phyloP scores from a whole-genome alignment of 2,888 invertebrate species.

The Lordiphosa andalusiaca region DNA sequence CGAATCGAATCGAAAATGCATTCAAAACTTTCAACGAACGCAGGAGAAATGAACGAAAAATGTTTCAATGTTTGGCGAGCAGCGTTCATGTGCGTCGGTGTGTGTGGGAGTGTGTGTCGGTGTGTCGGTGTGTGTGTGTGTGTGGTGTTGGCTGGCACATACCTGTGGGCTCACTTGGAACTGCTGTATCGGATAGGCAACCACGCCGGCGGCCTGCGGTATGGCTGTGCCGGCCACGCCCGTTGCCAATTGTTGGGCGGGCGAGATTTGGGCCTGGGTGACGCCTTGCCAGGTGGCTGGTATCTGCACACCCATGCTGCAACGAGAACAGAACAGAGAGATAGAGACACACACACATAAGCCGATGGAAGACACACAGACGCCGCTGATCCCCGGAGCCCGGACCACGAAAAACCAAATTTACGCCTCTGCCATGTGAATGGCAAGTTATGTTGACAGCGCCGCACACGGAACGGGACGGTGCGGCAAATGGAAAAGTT shows the following conservation, averaged over 20 bases:
- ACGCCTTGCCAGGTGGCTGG: slow-evolving; percentile 89
- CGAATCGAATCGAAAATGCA: slow-evolving; percentile 39
- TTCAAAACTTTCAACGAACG: slow-evolving; percentile 52
- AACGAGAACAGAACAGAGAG: slow-evolving; percentile 31
- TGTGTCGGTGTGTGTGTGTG: slow-evolving; percentile 19
- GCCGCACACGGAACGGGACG: slow-evolving; percentile 35
- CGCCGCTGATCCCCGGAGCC: slow-evolving; percentile 26
- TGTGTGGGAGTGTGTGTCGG: slow-evolving; percentile 11
- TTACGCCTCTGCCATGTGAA: slow-evolving; percentile 43
- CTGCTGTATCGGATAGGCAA: slow-evolving; percentile 95
- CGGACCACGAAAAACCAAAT: slow-evolving; percentile 31
- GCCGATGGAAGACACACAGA: slow-evolving; percentile 7
- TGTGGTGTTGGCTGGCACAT: slow-evolving; percentile 51
- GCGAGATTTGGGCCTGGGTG: slow-evolving; percentile 86
- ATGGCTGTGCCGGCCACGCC: slow-evolving; percentile 86
- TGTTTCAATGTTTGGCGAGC: slow-evolving; percentile 35
- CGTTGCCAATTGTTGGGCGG: slow-evolving; percentile 85
- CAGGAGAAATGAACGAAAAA: slow-evolving; percentile 36
- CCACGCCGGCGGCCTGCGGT: slow-evolving; percentile 88
- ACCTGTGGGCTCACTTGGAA: slow-evolving; percentile 88
- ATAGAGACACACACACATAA: slow-evolving; percentile 8
- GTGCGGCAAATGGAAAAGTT: slow-evolving; percentile 63
- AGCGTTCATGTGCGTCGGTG: slow-evolving; percentile 12
- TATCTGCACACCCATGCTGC: slow-evolving; percentile 91
- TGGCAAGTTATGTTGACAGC: slow-evolving; percentile 49